phyloP scores from a whole-genome alignment of 2,888 invertebrate species.

The Cheilosia vulpina region DNA sequence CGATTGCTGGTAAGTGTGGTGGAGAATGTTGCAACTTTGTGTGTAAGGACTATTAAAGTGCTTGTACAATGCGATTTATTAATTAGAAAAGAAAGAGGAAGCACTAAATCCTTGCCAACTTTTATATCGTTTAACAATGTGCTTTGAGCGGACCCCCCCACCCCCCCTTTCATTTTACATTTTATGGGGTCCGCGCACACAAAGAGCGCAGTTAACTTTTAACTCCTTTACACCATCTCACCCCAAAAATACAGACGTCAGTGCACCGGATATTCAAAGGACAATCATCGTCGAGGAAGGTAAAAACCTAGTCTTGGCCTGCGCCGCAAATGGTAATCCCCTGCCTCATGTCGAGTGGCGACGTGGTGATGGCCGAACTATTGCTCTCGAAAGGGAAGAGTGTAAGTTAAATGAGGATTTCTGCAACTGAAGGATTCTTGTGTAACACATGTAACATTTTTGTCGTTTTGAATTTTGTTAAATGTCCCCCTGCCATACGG shows the following conservation, averaged over 20 bases:
- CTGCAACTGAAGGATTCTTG: slow-evolving; percentile 32
- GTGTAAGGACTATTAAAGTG: slow-evolving; percentile 22
- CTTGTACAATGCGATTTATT: slow-evolving; percentile 56
- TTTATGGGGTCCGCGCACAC: slow-evolving; percentile 14
- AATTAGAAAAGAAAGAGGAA: slow-evolving; percentile 59
- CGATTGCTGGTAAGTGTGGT: slow-evolving; percentile 87
- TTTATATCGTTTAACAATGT: slow-evolving; percentile 65
- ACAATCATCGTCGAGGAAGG: slow-evolving; percentile 91
- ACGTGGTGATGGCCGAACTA: slow-evolving; percentile 86
- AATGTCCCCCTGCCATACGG: not conserved
- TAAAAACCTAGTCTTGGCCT: slow-evolving; percentile 91
- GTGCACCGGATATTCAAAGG: slow-evolving; percentile 81
- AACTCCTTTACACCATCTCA: slow-evolving; percentile 34
- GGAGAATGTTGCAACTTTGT: slow-evolving; percentile 34
- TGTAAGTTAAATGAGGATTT: slow-evolving; percentile 83
- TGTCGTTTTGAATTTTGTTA: slow-evolving; percentile 51
- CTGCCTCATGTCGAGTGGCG: slow-evolving; percentile 92
- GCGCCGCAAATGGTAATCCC: slow-evolving; percentile 91
- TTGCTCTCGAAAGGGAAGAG: slow-evolving; percentile 87
- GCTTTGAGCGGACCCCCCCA: not conserved
- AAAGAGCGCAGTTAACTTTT: slow-evolving; percentile 52
- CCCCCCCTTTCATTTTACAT: too few species aligned
- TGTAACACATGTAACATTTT: slow-evolving; percentile 42
- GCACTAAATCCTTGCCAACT: slow-evolving; percentile 57
- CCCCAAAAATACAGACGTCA: slow-evolving; percentile 78